Evolutionary conservation across 1,140 invertebrate species (phyloP).

Genomic region (Prorops nasuta): DNA sequence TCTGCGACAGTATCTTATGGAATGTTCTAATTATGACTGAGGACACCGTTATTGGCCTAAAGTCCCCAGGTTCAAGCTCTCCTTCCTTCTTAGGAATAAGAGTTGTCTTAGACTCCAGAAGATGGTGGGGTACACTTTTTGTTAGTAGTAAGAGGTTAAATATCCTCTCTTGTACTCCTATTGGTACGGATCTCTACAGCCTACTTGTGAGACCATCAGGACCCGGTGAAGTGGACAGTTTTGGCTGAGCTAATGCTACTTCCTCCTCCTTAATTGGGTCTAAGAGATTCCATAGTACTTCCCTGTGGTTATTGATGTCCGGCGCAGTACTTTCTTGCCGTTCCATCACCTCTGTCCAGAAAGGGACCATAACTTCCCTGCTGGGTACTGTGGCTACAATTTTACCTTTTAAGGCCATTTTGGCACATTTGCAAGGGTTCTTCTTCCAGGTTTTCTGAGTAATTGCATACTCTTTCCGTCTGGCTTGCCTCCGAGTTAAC

Average conservation of each 20-base stretch:
- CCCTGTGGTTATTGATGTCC: background rate
- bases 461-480: background rate
- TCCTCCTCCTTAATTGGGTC: background rate
- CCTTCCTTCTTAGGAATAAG: conserved; percentile 3
- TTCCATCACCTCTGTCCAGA: background rate
- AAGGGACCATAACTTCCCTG: background rate
- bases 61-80: conserved; percentile 24
- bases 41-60: conserved; percentile 36
- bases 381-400: background rate
- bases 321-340: background rate
- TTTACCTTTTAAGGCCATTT: background rate
- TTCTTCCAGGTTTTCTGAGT: background rate
- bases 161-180: background rate
- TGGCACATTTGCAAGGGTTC: background rate
- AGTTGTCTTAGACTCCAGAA: background rate
- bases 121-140: background rate
- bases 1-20: conserved; percentile 32
- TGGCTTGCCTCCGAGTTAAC: too few relatives aligned
- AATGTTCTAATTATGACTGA: conserved; percentile 31
- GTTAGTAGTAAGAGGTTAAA: background rate
- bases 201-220: background rate
- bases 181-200: background rate
- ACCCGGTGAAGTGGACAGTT: background rate
- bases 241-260: background rate
- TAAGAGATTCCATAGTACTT: background rate